phyloP scores from a whole-genome alignment of 2,888 invertebrate species.

The Noctua janthe region DNA sequence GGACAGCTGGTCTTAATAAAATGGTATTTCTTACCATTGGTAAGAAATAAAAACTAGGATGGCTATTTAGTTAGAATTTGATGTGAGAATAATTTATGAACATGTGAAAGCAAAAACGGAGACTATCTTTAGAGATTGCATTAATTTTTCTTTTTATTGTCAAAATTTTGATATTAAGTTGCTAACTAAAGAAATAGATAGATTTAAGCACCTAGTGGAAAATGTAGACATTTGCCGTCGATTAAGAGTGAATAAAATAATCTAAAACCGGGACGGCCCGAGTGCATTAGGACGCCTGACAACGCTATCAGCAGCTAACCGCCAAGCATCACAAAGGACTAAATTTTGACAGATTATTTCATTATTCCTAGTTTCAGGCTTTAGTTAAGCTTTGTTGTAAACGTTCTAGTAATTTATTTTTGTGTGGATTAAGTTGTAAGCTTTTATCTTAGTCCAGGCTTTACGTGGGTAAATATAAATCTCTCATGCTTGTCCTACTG shows the following conservation, averaged over 20 bases:
- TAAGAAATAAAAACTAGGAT: neutral
- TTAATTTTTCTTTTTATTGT: neutral
- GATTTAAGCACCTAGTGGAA: neutral
- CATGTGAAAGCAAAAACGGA: neutral
- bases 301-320: neutral
- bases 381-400: slow-evolving; percentile 29
- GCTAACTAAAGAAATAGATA: neutral
- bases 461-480: slow-evolving; percentile 39
- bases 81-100: neutral
- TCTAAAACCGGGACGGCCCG: neutral
- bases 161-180: too few species aligned
- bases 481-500: slow-evolving; percentile 31
- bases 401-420: slow-evolving; percentile 35
- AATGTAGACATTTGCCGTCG: neutral
- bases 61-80: neutral
- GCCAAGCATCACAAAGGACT: slow-evolving; percentile 38
- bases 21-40: neutral
- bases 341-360: slow-evolving; percentile 42
- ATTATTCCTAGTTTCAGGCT: slow-evolving; percentile 26
- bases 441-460: slow-evolving; percentile 25
- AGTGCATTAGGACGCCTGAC: neutral
- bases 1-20: neutral
- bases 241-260: neutral
- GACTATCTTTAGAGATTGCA: neutral
- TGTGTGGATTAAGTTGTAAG: slow-evolving; percentile 34